Evolutionary conservation across 2,113 vertebrate genomes (phyloP), one percentile per base, ranked within the genome.

Genomic region (Marmota monax): DNA sequence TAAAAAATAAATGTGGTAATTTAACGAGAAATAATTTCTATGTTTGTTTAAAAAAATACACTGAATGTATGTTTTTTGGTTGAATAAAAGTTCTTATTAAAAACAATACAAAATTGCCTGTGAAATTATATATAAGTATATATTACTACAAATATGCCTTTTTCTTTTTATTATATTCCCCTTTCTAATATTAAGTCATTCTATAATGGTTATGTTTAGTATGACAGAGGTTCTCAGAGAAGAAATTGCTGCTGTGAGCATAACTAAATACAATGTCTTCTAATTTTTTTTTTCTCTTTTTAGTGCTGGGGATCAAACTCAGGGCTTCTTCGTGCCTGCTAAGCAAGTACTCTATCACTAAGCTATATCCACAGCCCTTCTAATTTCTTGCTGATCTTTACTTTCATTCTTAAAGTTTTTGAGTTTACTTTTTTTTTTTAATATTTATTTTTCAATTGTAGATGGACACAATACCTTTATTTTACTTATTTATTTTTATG

Each of bases 31-130:
- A 18, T 69, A 78, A 67, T 74, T 14, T 74, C 61, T 85, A 63
- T 23, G 67, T 63, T 48, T 92, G 92, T 92, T 73, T 74, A 88
- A 92, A 77, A 96, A 70, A 94, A 95, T 53, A 39, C 37, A 61
- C 7, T 79, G 48, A 92, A 90, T 14, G 77, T 87, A 23, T 29
- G 51, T n/a, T 45, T 89, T 74, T 74, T 53, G 20, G 29, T 69
- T 88, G 34, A 83, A 3, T 39, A 65, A 85, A 82, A 22, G 39
- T 25, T 70, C 10, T 87, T 92, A 42, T 77, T 84, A 94, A 9
- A 84, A 92, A 67, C 34, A 84, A 78, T 6, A 61, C 53, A 85
- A 85, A 92, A 90, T 17, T 48, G n/a, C 8, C 39, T 90, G 27
- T 92, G 58, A 86, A 77, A 77, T 82, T 53, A 53, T 51, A 51